These are phyloP conservation scores for Phoxinus phoxinus DNA, from an alignment of 2,113 vertebrate genomes.

Conservation along the genomic window DNA sequence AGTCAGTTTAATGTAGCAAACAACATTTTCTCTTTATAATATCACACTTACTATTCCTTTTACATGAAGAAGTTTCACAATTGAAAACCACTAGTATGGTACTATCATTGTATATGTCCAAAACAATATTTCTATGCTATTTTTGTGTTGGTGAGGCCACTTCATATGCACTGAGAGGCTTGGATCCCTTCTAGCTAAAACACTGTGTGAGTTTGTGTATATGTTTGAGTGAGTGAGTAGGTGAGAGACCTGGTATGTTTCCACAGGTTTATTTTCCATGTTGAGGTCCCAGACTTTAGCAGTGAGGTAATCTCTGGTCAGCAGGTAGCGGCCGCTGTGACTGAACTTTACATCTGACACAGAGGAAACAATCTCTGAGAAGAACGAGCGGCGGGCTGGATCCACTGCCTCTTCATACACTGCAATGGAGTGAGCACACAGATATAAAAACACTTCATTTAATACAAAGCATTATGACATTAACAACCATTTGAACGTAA, in stretches of 20 bases:
- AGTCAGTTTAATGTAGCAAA: too few species aligned
- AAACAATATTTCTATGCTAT: too few species aligned
- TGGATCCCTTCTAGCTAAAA: background rate
- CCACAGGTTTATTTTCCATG: slow-evolving; percentile 58
- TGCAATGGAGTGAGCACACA: background rate
- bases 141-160: too few species aligned
- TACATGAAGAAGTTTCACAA: too few species aligned
- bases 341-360: slow-evolving; percentile 55
- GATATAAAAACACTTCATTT: background rate
- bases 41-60: too few species aligned
- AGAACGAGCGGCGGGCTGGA: slow-evolving; percentile 47
- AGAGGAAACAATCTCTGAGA: slow-evolving; percentile 49
- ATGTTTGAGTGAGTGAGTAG: background rate
- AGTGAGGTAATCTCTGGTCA: slow-evolving; percentile 60
- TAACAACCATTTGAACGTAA: background rate
- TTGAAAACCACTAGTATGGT: too few species aligned
- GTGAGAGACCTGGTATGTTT: slow-evolving; percentile 49
- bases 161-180: too few species aligned
- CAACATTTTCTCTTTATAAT: too few species aligned
- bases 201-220: background rate
- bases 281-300: slow-evolving; percentile 59
- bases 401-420: slow-evolving; percentile 58
- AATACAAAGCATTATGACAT: background rate
- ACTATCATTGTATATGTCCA: too few species aligned
- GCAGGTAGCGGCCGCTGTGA: slow-evolving; percentile 59